Conservation (phyloP, 1,140 invertebrate genomes). For the Drosophila parabipectinata region DNA sequence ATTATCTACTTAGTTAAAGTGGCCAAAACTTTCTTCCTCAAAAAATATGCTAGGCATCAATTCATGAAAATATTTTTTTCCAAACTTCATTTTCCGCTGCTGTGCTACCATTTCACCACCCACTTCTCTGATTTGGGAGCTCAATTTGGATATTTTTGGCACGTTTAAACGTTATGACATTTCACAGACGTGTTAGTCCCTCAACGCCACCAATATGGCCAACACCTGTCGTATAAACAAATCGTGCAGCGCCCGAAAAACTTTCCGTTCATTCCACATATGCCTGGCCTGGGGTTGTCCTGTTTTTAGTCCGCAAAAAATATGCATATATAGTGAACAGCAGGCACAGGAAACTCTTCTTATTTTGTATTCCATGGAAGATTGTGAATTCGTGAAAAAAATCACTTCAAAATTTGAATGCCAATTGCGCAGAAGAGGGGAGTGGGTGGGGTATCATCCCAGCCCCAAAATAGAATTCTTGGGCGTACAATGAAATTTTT, state of each 20-base stretch:
- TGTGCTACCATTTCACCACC: background rate
- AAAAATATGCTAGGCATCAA: background rate
- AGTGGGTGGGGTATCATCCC: slow-evolving; percentile 1
- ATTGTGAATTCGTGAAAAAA: slow-evolving; percentile 68
- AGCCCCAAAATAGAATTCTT: slow-evolving; percentile 28
- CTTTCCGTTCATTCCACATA: slow-evolving; percentile 41
- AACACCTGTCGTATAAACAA: slow-evolving; percentile 80
- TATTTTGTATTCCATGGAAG: slow-evolving; percentile 65
- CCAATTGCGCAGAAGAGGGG: slow-evolving; percentile 53
- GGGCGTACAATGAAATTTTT: slow-evolving; percentile 48
- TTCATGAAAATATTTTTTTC: background rate
- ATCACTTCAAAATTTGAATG: slow-evolving; percentile 77
- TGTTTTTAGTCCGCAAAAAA: slow-evolving; percentile 34
- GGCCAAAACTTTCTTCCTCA: too few species aligned
- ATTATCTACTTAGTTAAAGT: too few species aligned
- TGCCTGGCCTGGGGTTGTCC: slow-evolving; percentile 4
- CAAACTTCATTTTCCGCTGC: slow-evolving; percentile 2
- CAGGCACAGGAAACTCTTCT: slow-evolving; percentile 32
- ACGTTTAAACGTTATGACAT: slow-evolving; percentile 84
- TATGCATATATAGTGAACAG: slow-evolving; percentile 55
- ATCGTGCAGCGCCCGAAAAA: slow-evolving; percentile 41
- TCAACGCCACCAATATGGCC: slow-evolving; percentile 67
- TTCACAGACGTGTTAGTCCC: slow-evolving; percentile 80
- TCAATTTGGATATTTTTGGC: slow-evolving; percentile 68
- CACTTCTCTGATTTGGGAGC: slow-evolving; percentile 8